Percentiles rank a stretch among this genome's conserved stretches.
Evolutionary conservation across 37 sponge, comb jelly and placozoan genomes (phyloP).

Genomic region (Agelas oroides): DNA sequence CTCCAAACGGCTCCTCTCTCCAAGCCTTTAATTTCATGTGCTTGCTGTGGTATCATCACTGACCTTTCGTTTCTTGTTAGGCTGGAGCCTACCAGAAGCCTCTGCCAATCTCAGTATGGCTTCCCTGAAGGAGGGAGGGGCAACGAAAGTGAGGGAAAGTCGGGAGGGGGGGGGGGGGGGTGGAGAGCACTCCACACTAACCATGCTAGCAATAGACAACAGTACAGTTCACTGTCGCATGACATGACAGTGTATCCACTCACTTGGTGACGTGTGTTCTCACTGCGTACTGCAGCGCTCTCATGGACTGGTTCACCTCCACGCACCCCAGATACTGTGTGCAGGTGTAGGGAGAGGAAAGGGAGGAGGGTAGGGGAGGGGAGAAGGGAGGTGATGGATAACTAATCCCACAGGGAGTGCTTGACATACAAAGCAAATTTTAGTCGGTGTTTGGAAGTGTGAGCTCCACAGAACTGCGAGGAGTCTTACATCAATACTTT

Average conservation of each 20-base stretch:
- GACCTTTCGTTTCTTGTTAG: constrained; percentile 74
- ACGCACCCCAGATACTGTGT: constrained; percentile 79
- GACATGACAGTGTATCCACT: not conserved
- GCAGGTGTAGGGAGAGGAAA: not conserved
- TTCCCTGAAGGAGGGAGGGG: constrained; percentile 61
- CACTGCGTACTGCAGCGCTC: constrained; percentile 68
- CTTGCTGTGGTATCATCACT: too few relatives aligned
- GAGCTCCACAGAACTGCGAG: not conserved
- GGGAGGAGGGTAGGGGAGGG: constrained; percentile 31
- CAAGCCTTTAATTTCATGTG: too few relatives aligned
- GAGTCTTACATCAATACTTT: too few relatives aligned
- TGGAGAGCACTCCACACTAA: too few relatives aligned
- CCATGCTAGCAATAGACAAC: too few relatives aligned
- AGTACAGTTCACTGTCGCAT: too few relatives aligned
- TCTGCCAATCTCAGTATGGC: constrained; percentile 82
- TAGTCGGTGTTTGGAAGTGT: not conserved
- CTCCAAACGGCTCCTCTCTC: too few relatives aligned
- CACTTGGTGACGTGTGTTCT: constrained; percentile 79
- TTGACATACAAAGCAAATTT: not conserved
- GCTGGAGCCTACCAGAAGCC: constrained; percentile 22
- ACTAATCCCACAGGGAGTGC: too few relatives aligned
- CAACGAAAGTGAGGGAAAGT: too few relatives aligned
- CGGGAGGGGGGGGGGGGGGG: not conserved
- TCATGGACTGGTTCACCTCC: constrained; percentile 67
- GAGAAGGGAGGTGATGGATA: not conserved